Evolutionary conservation across 1,140 invertebrate species (phyloP).

Genomic region (Drosophila bifasciata): DNA sequence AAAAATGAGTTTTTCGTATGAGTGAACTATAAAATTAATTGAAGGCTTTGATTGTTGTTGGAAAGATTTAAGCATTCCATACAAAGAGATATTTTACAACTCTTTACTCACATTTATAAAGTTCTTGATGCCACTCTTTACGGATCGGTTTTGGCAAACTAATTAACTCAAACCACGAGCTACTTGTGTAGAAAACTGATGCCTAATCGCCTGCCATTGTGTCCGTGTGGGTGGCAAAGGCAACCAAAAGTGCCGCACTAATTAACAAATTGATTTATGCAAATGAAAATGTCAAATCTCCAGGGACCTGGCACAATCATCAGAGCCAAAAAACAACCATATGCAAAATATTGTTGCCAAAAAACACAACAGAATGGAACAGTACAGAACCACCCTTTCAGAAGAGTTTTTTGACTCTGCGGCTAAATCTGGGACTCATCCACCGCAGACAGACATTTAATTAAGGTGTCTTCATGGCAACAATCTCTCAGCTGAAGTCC

Average conservation of each 20-base stretch:
- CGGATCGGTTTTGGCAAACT: not conserved
- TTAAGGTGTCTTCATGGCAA: constrained; percentile 82
- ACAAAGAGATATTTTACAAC: no score
- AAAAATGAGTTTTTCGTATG: no score
- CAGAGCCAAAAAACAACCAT: constrained; percentile 54
- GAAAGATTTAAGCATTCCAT: not conserved
- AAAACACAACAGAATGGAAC: constrained; percentile 32
- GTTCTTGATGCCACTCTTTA: not conserved
- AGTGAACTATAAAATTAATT: constrained; percentile 8
- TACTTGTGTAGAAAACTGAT: constrained; percentile 6
- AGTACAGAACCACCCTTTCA: constrained; percentile 32
- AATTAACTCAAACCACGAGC: constrained; percentile 12
- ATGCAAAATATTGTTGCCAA: constrained; percentile 53
- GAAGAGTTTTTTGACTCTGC: constrained; percentile 63
- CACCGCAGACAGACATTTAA: constrained; percentile 76
- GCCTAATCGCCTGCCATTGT: constrained; percentile 63
- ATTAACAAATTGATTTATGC: constrained; percentile 83
- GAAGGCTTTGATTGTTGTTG: not conserved
- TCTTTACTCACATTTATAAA: not conserved
- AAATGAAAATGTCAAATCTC: constrained; percentile 79
- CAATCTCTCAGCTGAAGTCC: constrained; percentile 54
- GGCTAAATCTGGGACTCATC: constrained; percentile 53
- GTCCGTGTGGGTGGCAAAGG: constrained; percentile 8
- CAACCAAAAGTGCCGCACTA: constrained; percentile 68
- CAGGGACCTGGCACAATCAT: constrained; percentile 38